phyloP scores from a whole-genome alignment of 1,140 invertebrate genomes.

The Samia ricini region DNA sequence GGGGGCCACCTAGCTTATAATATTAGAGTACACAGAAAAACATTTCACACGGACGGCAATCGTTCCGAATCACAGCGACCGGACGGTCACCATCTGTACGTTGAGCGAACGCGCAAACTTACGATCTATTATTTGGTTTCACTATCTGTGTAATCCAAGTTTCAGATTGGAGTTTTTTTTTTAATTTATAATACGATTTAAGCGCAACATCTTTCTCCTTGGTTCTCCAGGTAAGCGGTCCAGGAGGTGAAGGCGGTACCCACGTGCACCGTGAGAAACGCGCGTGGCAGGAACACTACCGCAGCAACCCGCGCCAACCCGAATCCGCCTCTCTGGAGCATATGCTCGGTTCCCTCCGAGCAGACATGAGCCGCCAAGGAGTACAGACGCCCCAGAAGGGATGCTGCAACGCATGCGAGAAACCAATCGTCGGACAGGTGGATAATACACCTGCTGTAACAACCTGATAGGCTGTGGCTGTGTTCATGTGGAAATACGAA shows the following conservation, averaged over 20 bases:
- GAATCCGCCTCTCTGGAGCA: conserved; percentile 73
- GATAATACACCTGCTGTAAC: conserved; percentile 17
- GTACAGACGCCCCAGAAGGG: conserved; percentile 98
- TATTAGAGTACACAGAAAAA: conserved; percentile 76
- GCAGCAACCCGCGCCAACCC: conserved; percentile 63
- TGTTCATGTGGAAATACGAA: background rate
- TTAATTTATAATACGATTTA: background rate
- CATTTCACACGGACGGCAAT: conserved; percentile 71
- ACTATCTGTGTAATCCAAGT: background rate
- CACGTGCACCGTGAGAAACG: conserved; percentile 67
- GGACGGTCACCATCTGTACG: conserved; percentile 59
- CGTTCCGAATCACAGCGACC: conserved; percentile 55
- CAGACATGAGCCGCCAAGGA: conserved; percentile 98
- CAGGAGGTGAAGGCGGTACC: conserved; percentile 51
- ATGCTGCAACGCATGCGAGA: conserved; percentile 98
- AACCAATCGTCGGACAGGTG: conserved; percentile 98
- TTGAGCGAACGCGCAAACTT: conserved; percentile 22
- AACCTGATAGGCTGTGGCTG: conserved; percentile 5
- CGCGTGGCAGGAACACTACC: conserved; percentile 72
- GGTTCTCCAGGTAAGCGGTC: conserved; percentile 56
- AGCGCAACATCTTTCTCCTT: background rate
- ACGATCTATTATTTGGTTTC: conserved; percentile 28
- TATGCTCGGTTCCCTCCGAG: conserved; percentile 85
- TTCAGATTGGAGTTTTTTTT: background rate
- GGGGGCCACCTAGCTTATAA: conserved; percentile 75